phyloP scores from a whole-genome alignment of 2,113 vertebrate species.

The Megalops atlanticus region DNA sequence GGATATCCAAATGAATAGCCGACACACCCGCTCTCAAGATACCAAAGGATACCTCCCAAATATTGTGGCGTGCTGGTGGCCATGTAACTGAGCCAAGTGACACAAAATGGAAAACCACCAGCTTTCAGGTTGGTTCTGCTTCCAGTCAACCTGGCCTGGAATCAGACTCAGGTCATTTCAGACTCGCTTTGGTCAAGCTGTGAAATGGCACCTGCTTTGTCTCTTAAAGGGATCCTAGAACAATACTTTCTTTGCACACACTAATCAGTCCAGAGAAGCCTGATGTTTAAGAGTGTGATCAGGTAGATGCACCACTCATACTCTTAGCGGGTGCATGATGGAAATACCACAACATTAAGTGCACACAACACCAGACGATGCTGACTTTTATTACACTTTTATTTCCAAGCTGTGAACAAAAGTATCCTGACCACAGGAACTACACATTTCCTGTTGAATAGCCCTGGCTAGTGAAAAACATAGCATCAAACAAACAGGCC shows the following conservation, averaged over 20 bases:
- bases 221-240: background rate
- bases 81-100: too few relatives aligned
- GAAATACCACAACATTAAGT: background rate
- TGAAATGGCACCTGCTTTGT: background rate
- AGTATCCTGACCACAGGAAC: slow-evolving; percentile 21
- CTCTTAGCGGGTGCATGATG: background rate
- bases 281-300: background rate
- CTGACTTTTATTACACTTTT: slow-evolving; percentile 29
- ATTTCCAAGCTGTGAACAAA: slow-evolving; percentile 17
- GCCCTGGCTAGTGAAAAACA: slow-evolving; percentile 17
- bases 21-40: too few relatives aligned
- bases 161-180: too few relatives aligned
- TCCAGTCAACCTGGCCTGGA: too few relatives aligned
- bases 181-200: too few relatives aligned
- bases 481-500: background rate
- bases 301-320: background rate
- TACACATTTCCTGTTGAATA: background rate
- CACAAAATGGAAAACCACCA: too few relatives aligned
- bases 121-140: too few relatives aligned
- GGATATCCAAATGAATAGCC: too few relatives aligned
- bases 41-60: too few relatives aligned
- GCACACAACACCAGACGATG: background rate
- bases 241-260: too few relatives aligned
- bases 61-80: too few relatives aligned
- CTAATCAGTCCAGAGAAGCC: too few relatives aligned